These are phyloP conservation scores for Pantherophis guttatus DNA, from an alignment of 2,113 vertebrate genomes.

Conservation along the genomic window DNA sequence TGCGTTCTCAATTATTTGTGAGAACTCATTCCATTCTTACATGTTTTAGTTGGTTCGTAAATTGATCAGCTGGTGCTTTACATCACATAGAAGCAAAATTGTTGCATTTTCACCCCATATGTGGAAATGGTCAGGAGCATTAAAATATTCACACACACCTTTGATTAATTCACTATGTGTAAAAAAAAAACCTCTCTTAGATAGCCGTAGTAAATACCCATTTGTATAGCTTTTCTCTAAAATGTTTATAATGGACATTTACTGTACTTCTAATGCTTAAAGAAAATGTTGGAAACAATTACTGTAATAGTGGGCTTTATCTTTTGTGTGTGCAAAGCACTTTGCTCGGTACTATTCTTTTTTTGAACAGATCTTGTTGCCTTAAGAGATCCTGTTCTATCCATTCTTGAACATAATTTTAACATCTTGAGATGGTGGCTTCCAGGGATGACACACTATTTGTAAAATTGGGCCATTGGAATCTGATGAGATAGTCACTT, in stretches of 20 bases:
- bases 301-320: neutral
- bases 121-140: neutral
- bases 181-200: neutral
- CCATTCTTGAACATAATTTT: neutral
- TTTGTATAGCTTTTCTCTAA: slow-evolving; percentile 9
- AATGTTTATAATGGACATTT: slow-evolving; percentile 1
- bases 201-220: neutral
- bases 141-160: neutral
- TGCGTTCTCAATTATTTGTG: neutral
- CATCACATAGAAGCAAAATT: neutral
- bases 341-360: neutral
- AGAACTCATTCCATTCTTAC: neutral
- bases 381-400: neutral
- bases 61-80: neutral
- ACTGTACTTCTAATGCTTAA: neutral
- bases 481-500: neutral
- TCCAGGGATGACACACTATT: neutral
- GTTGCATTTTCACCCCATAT: neutral
- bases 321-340: neutral
- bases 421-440: neutral
- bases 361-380: neutral
- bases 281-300: slow-evolving; percentile 2
- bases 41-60: neutral
- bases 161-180: neutral
- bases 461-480: neutral